A percentile compares a stretch with the other conserved stretches of the same genome.
Evolutionary conservation across 2,797 vertebrate genomes (phyloP).

Genomic region (Sebastes goodei): DNA sequence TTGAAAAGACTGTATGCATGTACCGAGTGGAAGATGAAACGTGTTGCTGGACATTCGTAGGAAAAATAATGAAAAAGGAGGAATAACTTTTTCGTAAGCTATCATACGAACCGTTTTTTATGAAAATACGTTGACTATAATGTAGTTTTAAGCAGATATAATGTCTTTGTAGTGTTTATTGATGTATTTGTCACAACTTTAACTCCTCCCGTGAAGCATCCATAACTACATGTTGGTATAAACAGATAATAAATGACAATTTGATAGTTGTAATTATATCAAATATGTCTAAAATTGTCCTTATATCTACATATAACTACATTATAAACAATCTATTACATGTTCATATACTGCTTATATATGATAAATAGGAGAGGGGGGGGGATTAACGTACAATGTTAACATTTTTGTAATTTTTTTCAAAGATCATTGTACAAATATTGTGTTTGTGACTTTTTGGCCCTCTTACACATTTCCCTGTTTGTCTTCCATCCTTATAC

Average conservation of each 20-base stretch:
- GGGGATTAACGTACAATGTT: neutral
- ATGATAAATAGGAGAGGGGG: neutral
- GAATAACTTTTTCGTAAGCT: too few species aligned
- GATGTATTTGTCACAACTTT: neutral
- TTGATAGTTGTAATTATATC: neutral
- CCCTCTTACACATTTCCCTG: conserved; percentile 45
- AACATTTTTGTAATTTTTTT: conserved; percentile 9
- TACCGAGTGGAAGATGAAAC: too few species aligned
- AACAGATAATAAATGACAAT: neutral
- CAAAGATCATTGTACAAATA: conserved; percentile 7
- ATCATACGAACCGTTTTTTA: too few species aligned
- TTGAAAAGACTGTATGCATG: too few species aligned
- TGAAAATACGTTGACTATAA: neutral
- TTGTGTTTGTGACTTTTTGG: conserved; percentile 16
- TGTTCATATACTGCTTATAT: neutral
- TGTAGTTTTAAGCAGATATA: neutral
- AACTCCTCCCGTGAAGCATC: neutral
- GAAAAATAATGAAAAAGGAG: too few species aligned
- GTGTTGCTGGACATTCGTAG: too few species aligned
- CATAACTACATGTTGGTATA: neutral
- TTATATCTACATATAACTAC: neutral
- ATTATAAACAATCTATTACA: neutral
- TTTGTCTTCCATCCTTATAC: conserved; percentile 41
- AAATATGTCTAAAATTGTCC: neutral
- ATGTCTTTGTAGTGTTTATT: neutral